phyloP scores from a whole-genome alignment of 2,113 vertebrate species.

The Aspidoscelis tigris region DNA sequence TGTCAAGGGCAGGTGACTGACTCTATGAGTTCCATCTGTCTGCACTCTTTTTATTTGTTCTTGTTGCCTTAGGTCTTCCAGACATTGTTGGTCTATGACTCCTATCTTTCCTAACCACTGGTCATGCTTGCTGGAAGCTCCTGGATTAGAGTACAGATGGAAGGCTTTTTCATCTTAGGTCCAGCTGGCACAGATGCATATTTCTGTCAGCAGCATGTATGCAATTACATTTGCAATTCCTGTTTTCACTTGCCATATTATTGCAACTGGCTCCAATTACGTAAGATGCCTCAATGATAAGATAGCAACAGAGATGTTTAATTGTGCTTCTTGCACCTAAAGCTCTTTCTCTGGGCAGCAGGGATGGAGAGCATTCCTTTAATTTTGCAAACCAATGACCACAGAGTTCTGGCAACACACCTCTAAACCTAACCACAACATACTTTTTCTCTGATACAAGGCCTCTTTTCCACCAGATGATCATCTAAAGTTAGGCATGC shows the following conservation, averaged over 20 bases:
- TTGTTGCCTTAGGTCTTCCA: no score
- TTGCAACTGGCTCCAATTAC: background rate
- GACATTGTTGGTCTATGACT: no score
- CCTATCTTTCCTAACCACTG: no score
- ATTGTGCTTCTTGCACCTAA: background rate
- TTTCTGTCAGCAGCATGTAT: background rate
- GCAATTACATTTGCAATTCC: background rate
- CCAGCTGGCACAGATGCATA: no score
- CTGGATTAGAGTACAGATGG: no score
- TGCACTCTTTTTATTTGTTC: no score
- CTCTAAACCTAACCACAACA: accelerated
- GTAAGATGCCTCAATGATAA: background rate
- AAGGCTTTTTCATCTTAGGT: no score
- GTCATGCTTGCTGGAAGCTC: no score
- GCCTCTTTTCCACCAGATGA: background rate
- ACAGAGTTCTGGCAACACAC: accelerated
- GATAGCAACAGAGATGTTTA: background rate
- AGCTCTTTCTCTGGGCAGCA: background rate
- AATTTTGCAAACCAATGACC: background rate
- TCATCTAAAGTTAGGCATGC: background rate
- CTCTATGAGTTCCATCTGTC: no score
- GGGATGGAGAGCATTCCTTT: background rate
- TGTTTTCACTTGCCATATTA: slow-evolving; percentile 6
- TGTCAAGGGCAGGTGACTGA: no score
- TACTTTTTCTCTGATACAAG: background rate